A percentile compares a stretch with the other conserved stretches of the same genome.
Evolutionary conservation across 2,113 vertebrate genomes (phyloP).

Genomic region (Poeciliopsis retropinna): DNA sequence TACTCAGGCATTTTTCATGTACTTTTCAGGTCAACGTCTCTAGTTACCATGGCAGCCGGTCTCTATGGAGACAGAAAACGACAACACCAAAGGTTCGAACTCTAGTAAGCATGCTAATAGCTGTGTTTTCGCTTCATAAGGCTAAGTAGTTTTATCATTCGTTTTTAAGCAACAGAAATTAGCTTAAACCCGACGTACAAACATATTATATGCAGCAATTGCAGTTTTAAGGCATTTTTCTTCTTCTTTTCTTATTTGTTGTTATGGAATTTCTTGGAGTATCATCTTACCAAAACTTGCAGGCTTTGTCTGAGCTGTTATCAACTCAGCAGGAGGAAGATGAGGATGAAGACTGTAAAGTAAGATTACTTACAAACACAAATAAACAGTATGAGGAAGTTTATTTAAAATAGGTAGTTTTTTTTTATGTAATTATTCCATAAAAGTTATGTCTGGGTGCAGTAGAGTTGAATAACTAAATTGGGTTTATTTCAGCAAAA

Average conservation of each 20-base stretch:
- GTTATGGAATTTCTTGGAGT: conserved; percentile 69
- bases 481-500: conserved; percentile 38
- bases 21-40: conserved; percentile 24
- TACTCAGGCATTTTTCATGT: not conserved
- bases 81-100: conserved; percentile 19
- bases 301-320: conserved; percentile 83
- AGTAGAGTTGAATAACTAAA: not conserved
- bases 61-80: conserved; percentile 47
- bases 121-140: not conserved
- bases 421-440: not conserved
- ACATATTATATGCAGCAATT: not conserved
- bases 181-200: not conserved
- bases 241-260: not conserved
- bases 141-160: not conserved
- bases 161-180: not conserved
- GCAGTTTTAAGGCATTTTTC: too few relatives aligned
- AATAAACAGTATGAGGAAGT: not conserved
- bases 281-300: conserved; percentile 72
- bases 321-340: conserved; percentile 64
- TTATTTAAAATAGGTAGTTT: not conserved
- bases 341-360: conserved; percentile 59
- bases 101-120: not conserved
- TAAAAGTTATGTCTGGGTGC: not conserved
- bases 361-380: conserved; percentile 27
- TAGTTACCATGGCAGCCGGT: conserved; percentile 39